Conservation (phyloP, 2,888 invertebrate genomes). For the Hofmannophila pseudospretella region DNA sequence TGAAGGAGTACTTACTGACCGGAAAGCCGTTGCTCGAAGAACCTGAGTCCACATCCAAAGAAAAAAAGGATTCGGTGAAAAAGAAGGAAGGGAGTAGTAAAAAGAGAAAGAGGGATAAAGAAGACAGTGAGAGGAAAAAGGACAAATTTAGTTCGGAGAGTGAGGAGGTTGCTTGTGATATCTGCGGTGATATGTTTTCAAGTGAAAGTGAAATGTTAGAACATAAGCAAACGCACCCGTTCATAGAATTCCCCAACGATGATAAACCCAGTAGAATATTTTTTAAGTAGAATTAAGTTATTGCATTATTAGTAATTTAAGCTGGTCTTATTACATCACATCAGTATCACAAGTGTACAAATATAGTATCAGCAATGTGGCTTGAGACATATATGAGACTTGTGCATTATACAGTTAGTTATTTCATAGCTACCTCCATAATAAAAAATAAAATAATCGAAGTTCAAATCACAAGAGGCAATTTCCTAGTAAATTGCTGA, state of each 20-base stretch:
- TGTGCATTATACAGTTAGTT: no score
- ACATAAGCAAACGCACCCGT: constrained; percentile 68
- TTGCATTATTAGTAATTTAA: constrained; percentile 3
- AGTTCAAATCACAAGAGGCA: no score
- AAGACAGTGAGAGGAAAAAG: constrained; percentile 16
- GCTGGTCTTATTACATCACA: background rate
- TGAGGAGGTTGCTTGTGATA: constrained; percentile 48
- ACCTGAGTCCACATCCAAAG: constrained; percentile 36
- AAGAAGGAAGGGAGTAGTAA: constrained; percentile 39
- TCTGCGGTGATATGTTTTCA: constrained; percentile 61
- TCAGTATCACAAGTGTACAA: no score
- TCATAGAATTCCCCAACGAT: constrained; percentile 69
- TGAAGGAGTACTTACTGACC: constrained; percentile 57
- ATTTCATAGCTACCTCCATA: no score
- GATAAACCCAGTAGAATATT: constrained; percentile 72
- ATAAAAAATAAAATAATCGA: no score
- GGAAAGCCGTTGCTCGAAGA: constrained; percentile 46
- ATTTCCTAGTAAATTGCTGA: no score
- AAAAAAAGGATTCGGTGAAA: constrained; percentile 26
- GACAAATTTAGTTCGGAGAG: constrained; percentile 14
- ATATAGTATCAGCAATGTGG: no score
- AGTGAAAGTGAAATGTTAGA: constrained; percentile 53
- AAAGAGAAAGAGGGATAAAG: constrained; percentile 31
- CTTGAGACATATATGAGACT: no score
- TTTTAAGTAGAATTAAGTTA: constrained; percentile 47